Percentiles rank a stretch among this genome's conserved stretches.
Conservation (phyloP, 1,140 invertebrate genomes). For the Atopsyche davidsoni region DNA sequence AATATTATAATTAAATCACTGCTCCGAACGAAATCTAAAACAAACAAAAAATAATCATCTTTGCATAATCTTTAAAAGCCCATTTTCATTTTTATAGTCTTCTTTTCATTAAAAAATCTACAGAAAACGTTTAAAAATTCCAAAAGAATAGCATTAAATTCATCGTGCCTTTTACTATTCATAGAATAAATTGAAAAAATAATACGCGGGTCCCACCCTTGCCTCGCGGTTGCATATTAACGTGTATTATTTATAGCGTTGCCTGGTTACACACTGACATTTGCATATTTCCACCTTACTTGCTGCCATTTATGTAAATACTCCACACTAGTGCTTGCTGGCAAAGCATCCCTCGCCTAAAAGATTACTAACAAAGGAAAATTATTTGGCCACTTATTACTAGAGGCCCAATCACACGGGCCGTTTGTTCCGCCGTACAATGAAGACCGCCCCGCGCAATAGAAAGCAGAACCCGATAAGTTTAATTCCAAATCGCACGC, state of each 20-base stretch:
- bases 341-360: conserved; percentile 15
- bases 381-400: neutral
- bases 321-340: conserved; percentile 10
- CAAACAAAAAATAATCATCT: too few species aligned
- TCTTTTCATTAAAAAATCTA: too few species aligned
- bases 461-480: too few species aligned
- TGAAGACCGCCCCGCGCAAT: too few species aligned
- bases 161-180: conserved; percentile 25
- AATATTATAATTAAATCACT: too few species aligned
- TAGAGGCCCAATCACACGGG: too few species aligned
- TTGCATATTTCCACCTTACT: conserved; percentile 26
- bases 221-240: conserved; percentile 15
- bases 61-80: too few species aligned
- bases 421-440: too few species aligned
- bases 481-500: too few species aligned
- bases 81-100: too few species aligned
- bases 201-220: conserved; percentile 9
- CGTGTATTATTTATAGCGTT: conserved; percentile 26
- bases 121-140: neutral
- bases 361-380: conserved; percentile 4
- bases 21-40: too few species aligned
- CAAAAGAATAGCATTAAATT: conserved; percentile 14
- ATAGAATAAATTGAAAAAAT: conserved; percentile 27
- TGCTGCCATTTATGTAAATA: conserved; percentile 26
- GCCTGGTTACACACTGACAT: conserved; percentile 23